Percentiles rank a stretch among this genome's conserved stretches.
Conservation (phyloP, 2,797 vertebrate species). For the Acanthis flammea region DNA sequence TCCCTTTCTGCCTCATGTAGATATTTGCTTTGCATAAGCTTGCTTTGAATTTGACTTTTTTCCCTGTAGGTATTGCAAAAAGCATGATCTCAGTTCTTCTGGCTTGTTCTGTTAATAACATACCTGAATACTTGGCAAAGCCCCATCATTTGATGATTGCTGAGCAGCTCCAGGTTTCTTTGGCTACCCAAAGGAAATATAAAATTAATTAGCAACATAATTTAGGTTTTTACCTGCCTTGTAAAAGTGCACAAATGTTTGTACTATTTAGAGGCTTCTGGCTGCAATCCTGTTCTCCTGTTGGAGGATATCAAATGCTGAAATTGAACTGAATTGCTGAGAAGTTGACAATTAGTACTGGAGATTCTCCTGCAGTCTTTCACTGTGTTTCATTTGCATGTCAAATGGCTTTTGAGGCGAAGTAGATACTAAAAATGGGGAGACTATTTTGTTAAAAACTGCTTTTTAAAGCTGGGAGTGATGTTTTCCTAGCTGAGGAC, state of each 20-base stretch:
- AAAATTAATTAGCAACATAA: constrained; percentile 83
- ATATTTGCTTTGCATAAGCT: constrained; percentile 66
- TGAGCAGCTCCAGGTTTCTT: constrained; percentile 68
- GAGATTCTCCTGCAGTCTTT: background rate
- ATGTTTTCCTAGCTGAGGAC: constrained; percentile 34
- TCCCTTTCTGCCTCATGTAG: background rate
- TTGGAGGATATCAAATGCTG: constrained; percentile 20
- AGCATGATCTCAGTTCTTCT: constrained; percentile 74
- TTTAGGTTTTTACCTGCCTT: constrained; percentile 76
- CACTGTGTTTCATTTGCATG: background rate
- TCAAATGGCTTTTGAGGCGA: constrained; percentile 17
- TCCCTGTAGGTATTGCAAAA: constrained; percentile 61
- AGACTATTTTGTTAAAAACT: constrained; percentile 20
- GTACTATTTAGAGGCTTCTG: constrained; percentile 71
- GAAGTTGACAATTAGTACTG: background rate
- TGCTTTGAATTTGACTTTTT: constrained; percentile 69
- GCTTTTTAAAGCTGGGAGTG: constrained; percentile 4
- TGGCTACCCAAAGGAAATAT: constrained; percentile 81
- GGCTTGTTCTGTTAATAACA: constrained; percentile 73
- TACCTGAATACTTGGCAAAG: constrained; percentile 80
- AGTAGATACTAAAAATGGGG: constrained; percentile 34
- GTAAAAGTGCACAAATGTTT: constrained; percentile 74
- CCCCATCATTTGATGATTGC: constrained; percentile 54
- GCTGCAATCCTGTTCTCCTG: constrained; percentile 52
- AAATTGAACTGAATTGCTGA: background rate